These are phyloP conservation scores for Drosophila repletoides DNA, from an alignment of 1,140 invertebrate genomes.

Conservation along the genomic window DNA sequence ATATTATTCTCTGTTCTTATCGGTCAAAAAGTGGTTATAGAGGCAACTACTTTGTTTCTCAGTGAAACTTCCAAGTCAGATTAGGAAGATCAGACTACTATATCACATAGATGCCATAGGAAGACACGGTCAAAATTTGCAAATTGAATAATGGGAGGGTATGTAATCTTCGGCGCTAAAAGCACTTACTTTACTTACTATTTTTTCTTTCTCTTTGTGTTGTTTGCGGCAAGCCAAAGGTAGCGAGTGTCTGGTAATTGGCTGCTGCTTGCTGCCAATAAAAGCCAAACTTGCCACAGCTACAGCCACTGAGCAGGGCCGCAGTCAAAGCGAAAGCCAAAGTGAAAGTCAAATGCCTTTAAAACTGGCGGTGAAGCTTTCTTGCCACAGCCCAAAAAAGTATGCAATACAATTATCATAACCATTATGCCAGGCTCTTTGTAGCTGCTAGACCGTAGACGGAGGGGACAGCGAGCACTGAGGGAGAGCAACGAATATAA, in stretches of 20 bases:
- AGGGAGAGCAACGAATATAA: not conserved
- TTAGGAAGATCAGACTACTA: too few species aligned
- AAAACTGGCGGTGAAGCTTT: constrained; percentile 19
- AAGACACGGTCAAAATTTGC: too few species aligned
- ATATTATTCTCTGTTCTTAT: too few species aligned
- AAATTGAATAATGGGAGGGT: too few species aligned
- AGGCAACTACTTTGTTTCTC: too few species aligned
- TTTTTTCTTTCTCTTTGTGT: too few species aligned
- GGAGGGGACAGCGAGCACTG: not conserved
- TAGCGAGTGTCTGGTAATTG: constrained; percentile 24
- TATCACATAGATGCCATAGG: too few species aligned
- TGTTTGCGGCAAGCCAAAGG: constrained; percentile 6
- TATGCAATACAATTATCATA: constrained; percentile 43
- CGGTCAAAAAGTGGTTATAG: too few species aligned
- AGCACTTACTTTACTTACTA: too few species aligned
- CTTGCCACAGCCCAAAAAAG: constrained; percentile 23
- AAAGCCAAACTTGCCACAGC: constrained; percentile 8
- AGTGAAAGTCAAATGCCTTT: not conserved
- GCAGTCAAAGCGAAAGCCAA: not conserved
- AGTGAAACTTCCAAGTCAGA: too few species aligned
- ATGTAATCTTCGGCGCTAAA: too few species aligned
- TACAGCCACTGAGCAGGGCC: not conserved
- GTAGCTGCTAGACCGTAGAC: not conserved
- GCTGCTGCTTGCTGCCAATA: constrained; percentile 2
- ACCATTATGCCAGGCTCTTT: constrained; percentile 21